phyloP scores from a whole-genome alignment of 2,797 vertebrate genomes.

The Gallirallus australis region DNA sequence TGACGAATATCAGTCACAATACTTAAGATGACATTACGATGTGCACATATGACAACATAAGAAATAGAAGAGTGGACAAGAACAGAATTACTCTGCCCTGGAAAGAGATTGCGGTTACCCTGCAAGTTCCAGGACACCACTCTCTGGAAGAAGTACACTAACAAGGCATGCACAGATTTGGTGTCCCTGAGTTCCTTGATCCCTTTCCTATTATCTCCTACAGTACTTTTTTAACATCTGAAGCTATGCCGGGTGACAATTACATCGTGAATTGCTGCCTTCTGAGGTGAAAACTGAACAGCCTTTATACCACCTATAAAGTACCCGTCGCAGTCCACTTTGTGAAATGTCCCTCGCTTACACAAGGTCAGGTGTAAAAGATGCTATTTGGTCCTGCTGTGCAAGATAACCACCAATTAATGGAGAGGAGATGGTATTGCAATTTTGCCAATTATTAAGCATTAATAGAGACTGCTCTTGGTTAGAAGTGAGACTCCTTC shows the following conservation, averaged over 20 bases:
- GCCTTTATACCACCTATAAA: slow-evolving; percentile 25
- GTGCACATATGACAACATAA: neutral
- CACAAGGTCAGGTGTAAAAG: neutral
- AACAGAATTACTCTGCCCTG: neutral
- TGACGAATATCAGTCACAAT: neutral
- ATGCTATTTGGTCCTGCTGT: neutral
- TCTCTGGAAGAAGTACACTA: neutral
- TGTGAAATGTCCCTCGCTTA: neutral
- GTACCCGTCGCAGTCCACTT: neutral
- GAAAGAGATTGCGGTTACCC: neutral
- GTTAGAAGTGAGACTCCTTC: neutral
- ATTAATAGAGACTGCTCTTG: neutral
- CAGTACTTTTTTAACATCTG: neutral
- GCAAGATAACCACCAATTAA: accelerated
- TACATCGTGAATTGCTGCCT: slow-evolving; percentile 13
- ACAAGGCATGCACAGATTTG: neutral
- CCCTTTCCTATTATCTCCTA: neutral
- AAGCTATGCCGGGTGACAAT: neutral
- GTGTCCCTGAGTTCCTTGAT: neutral
- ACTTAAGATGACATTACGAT: neutral
- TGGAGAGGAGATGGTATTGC: neutral
- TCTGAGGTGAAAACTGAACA: neutral
- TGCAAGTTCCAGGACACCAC: neutral
- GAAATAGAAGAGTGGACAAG: neutral
- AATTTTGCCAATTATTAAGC: neutral